Conservation (phyloP, 2,113 vertebrate species). For the Cyanocitta stelleri region DNA sequence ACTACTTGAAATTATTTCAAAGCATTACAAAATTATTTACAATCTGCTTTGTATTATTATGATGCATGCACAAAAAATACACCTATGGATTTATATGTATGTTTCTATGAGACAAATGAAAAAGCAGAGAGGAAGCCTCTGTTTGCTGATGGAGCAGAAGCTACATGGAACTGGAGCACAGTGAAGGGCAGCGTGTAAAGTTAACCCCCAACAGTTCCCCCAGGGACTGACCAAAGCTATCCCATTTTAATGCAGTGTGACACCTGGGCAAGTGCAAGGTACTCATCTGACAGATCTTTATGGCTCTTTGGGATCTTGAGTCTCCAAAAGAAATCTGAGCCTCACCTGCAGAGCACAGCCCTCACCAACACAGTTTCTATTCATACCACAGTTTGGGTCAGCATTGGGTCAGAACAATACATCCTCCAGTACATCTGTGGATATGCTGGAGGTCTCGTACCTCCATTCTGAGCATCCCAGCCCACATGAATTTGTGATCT, state of each 20-base stretch:
- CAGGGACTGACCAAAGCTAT: neutral
- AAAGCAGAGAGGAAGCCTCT: neutral
- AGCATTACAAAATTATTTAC: neutral
- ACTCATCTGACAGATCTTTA: neutral
- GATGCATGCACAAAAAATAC: neutral
- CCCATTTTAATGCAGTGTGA: neutral
- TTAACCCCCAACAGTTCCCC: neutral
- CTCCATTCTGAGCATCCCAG: neutral
- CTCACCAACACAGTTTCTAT: neutral
- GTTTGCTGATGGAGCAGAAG: neutral
- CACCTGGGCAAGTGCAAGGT: neutral
- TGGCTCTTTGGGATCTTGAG: neutral
- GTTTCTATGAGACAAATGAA: neutral
- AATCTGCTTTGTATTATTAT: neutral
- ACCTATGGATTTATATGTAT: neutral
- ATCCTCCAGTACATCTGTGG: neutral
- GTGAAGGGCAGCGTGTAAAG: accelerated
- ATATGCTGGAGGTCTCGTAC: accelerated
- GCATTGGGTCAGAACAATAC: neutral
- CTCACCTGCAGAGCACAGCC: neutral
- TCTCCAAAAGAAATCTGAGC: neutral
- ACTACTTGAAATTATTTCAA: neutral
- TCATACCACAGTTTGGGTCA: neutral
- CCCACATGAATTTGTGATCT: neutral
- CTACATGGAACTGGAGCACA: neutral